Evolutionary conservation across 2,113 vertebrate species (phyloP), one percentile per base, ranked within the genome.

Genomic region (Lophura nycthemera): DNA sequence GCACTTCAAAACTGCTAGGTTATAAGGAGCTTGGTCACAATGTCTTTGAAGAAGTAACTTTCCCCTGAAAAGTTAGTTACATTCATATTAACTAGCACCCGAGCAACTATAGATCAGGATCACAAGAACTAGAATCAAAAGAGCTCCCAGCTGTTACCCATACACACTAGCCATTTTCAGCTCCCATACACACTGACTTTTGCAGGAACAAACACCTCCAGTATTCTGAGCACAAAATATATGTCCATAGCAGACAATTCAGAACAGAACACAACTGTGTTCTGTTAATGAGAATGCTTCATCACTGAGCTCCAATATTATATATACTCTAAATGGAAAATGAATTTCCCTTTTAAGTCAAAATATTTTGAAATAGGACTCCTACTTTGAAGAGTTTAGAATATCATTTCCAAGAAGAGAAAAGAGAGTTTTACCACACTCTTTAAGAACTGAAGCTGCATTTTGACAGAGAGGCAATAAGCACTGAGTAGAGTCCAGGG

Each of bases 391-490:
- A 94, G 36, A 71, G 36, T 86, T 88, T 45, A 80, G 75, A 64
- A 43, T 92, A 92, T 93, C 61, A 83, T 96, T 96, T 93, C 92
- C 73, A 36, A 86, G 27, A 86, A 72, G 36, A 84, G 34, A 65
- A 83, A 76, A 79, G 83, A 87, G 74, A 79, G 61, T 88, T 92
- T 97, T 66, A 92, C 42, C 56, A 64, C 61, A 91, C 59, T 42
- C 85, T 86, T 93, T 85, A 76, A 92, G 80, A 94, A 92, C 43
- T 63, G 76, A 94, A 77, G 32, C 52, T 92, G 77, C 75, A 74
- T 92, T 95, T 97, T 88, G 48, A 81, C 38, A 47, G 54, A 14
- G 45, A 97, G 73, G 48, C 74, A 81, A 66, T 83, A 91, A 81
- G 52, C 60, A 69, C 19, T 45, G 50, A 88, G 76, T 69, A 65